Conservation (phyloP, 2,888 invertebrate species). For the Thereva nobilitata region DNA sequence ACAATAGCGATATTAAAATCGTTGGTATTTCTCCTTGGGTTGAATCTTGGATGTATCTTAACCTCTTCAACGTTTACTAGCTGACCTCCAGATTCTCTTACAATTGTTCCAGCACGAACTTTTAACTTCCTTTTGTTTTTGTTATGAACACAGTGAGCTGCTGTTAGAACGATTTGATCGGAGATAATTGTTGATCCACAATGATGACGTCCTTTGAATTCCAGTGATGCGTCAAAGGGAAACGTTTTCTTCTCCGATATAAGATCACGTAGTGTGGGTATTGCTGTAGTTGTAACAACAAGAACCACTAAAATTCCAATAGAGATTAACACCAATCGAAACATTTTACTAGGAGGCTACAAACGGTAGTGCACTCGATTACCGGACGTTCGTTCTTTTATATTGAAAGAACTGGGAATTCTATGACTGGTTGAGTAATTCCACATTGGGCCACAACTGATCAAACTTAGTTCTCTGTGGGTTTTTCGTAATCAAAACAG, state of each 20-base stretch:
- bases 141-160: slow-evolving; percentile 13
- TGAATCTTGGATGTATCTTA: not conserved
- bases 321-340: too few relatives aligned
- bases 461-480: too few relatives aligned
- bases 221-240: slow-evolving; percentile 4
- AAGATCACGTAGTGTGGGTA: too few relatives aligned
- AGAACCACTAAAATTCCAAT: too few relatives aligned
- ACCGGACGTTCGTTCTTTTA: too few relatives aligned
- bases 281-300: too few relatives aligned
- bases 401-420: too few relatives aligned
- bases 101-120: not conserved
- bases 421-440: too few relatives aligned
- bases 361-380: too few relatives aligned
- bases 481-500: too few relatives aligned
- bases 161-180: not conserved
- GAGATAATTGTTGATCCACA: slow-evolving; percentile 6
- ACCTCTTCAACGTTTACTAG: not conserved
- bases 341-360: too few relatives aligned
- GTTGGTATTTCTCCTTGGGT: not conserved
- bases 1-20: slow-evolving; percentile 4
- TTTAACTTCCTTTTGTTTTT: not conserved
- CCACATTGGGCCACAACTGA: too few relatives aligned
- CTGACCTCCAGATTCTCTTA: not conserved
- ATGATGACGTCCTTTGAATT: not conserved
- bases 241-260: not conserved